These are phyloP conservation scores for Scaptomyza caliginosa DNA, from an alignment of 2,888 invertebrate genomes.

Conservation along the genomic window DNA sequence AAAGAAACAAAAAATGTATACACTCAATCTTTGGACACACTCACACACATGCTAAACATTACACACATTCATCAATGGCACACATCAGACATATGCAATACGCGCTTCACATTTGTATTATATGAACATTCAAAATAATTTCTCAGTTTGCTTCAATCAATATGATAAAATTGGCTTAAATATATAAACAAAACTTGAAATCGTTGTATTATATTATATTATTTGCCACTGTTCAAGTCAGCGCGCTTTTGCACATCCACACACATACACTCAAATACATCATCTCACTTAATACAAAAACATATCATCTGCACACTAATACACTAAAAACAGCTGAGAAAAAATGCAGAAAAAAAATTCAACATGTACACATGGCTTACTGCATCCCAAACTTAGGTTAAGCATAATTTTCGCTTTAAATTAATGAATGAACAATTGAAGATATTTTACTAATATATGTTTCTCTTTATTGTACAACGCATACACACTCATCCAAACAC, in stretches of 20 bases:
- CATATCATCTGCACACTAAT: conserved; percentile 29
- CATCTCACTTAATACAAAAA: conserved; percentile 8
- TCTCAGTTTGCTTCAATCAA: not conserved
- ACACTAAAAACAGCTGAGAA: conserved; percentile 26
- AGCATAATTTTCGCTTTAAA: conserved; percentile 45
- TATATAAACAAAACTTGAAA: not conserved
- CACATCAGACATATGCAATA: conserved; percentile 4
- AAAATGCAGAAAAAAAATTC: conserved; percentile 14
- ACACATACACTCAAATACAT: conserved; percentile 14
- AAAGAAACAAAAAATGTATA: conserved; percentile 48
- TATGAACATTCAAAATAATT: not conserved
- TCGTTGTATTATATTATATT: conserved; percentile 10
- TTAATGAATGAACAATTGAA: not conserved
- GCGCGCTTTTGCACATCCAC: conserved; percentile 3
- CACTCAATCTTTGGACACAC: conserved; percentile 37
- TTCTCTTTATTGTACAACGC: conserved; percentile 31
- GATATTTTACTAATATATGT: conserved; percentile 59
- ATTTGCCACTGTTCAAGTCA: conserved; percentile 5
- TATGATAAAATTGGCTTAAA: not conserved
- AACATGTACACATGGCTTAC: conserved; percentile 61
- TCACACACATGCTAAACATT: conserved; percentile 3
- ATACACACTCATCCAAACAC: no score
- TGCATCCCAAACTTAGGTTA: conserved; percentile 59
- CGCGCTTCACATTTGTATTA: conserved; percentile 17
- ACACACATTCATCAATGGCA: conserved; percentile 21